Conservation (phyloP, 2,888 invertebrate genomes). For the Cantharis rustica region DNA sequence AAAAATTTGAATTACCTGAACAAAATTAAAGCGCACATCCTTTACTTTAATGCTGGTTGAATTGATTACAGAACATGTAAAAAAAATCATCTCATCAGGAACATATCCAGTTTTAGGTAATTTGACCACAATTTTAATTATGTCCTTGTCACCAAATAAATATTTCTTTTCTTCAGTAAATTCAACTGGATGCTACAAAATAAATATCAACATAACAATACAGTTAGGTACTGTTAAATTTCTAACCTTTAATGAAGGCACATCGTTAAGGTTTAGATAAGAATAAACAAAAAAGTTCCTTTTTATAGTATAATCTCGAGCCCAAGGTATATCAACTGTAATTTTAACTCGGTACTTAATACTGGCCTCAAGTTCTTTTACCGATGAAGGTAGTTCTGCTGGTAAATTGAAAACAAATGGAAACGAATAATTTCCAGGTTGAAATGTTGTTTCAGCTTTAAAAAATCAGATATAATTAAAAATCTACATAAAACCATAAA, state of each 20-base stretch:
- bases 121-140: not conserved
- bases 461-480: not conserved
- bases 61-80: conserved; percentile 3
- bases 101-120: conserved; percentile 5
- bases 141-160: not conserved
- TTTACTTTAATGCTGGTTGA: conserved; percentile 4
- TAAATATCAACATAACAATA: not conserved
- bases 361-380: not conserved
- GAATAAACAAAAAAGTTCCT: not conserved
- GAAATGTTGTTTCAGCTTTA: conserved; percentile 17
- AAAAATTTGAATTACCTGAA: conserved; percentile 6
- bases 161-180: not conserved
- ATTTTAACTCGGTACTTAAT: conserved; percentile 5
- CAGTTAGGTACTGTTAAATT: not conserved
- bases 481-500: not conserved
- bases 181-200: not conserved
- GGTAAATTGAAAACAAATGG: conserved; percentile 14
- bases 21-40: not conserved
- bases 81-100: conserved; percentile 1
- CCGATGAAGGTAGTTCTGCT: not conserved
- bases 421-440: conserved; percentile 4
- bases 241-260: not conserved
- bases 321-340: conserved; percentile 11
- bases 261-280: not conserved
- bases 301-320: conserved; percentile 4